A percentile compares a stretch with the other conserved stretches of the same genome.
These are phyloP conservation scores for Crenuchus spilurus DNA, from an alignment of 2,797 vertebrate species.

Conservation along the genomic window DNA sequence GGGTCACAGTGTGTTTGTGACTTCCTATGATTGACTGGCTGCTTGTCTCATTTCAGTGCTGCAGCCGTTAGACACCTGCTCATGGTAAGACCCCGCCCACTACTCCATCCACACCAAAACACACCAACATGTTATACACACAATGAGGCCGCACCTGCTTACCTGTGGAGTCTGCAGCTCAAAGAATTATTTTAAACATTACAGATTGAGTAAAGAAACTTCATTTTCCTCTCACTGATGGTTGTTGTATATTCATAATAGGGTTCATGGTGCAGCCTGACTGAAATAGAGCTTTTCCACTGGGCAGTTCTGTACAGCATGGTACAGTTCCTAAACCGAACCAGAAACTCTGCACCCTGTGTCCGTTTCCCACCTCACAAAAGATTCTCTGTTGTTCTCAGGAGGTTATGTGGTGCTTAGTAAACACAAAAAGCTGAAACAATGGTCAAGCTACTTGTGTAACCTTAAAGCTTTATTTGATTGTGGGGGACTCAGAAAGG, in stretches of 20 bases:
- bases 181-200: constrained; percentile 16
- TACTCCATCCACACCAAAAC: constrained; percentile 45
- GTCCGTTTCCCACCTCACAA: too few species aligned
- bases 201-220: neutral
- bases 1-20: constrained; percentile 62
- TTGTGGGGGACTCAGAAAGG: too few species aligned
- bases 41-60: constrained; percentile 86
- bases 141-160: constrained; percentile 36
- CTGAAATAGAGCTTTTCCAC: too few species aligned
- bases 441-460: too few species aligned
- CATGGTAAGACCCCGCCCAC: constrained; percentile 75
- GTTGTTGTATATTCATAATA: neutral
- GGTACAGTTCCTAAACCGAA: too few species aligned
- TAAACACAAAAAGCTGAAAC: too few species aligned
- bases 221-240: neutral
- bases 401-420: too few species aligned
- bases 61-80: constrained; percentile 84
- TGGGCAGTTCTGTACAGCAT: too few species aligned
- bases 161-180: constrained; percentile 59
- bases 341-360: too few species aligned
- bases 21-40: constrained; percentile 79
- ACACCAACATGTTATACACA: constrained; percentile 22
- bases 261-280: constrained; percentile 1
- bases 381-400: too few species aligned
- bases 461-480: too few species aligned